Conservation (phyloP, 2,797 vertebrate species). For the Tragelaphus oryx region DNA sequence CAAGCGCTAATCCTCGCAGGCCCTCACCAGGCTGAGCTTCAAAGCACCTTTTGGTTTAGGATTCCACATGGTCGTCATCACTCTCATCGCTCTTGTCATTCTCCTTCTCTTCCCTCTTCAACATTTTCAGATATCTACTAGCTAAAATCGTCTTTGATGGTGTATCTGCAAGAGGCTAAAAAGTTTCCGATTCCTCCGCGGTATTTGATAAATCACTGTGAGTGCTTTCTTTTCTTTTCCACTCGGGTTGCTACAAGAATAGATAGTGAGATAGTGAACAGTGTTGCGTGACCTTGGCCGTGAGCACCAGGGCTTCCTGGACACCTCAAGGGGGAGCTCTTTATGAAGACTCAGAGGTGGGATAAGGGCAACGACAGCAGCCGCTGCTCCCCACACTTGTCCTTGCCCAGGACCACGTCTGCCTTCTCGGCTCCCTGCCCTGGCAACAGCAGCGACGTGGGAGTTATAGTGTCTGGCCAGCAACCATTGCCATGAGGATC, state of each 20-base stretch:
- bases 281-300: conserved; percentile 95
- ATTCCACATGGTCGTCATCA: neutral
- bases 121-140: neutral
- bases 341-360: conserved; percentile 94
- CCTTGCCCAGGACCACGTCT: conserved; percentile 59
- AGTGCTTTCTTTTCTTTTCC: conserved; percentile 86
- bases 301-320: conserved; percentile 95
- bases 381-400: conserved; percentile 75
- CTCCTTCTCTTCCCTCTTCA: neutral
- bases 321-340: conserved; percentile 96
- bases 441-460: neutral
- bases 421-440: conserved; percentile 71
- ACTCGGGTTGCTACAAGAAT: conserved; percentile 89
- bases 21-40: neutral
- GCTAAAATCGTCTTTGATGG: neutral
- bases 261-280: conserved; percentile 90
- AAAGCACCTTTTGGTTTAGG: neutral
- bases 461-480: neutral
- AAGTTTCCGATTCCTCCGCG: conserved; percentile 90
- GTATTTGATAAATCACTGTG: conserved; percentile 89
- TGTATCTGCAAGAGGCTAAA: conserved; percentile 95
- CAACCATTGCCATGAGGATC: neutral
- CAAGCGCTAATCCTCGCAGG: neutral
- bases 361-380: conserved; percentile 90
- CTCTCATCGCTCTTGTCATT: neutral